Percentiles rank a stretch among this genome's conserved stretches.
Conservation (phyloP, 2,113 vertebrate species). For the Epinephelus cyanopodus region DNA sequence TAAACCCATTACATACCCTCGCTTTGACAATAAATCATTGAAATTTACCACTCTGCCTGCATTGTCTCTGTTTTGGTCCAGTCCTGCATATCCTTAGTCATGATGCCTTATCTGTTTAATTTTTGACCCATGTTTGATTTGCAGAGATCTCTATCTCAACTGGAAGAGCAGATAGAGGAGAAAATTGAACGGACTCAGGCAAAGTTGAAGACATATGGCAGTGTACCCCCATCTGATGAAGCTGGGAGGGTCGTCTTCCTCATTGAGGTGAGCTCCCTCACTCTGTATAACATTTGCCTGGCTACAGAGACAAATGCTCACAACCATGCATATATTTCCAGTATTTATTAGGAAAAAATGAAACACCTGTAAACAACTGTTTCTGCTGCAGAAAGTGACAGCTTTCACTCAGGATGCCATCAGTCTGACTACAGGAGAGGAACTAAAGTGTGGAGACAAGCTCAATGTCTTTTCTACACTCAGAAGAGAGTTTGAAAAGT, state of each 20-base stretch:
- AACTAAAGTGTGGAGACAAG: constrained; percentile 56
- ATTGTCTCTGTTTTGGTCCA: no score
- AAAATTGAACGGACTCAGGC: constrained; percentile 76
- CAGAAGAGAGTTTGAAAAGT: constrained; percentile 81
- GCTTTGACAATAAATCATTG: no score
- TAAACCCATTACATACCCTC: no score
- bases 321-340: not conserved
- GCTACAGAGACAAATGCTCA: not conserved
- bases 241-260: constrained; percentile 74
- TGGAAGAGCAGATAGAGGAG: constrained; percentile 81
- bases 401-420: constrained; percentile 83
- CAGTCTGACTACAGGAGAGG: constrained; percentile 83
- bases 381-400: constrained; percentile 85
- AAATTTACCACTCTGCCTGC: no score
- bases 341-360: not conserved
- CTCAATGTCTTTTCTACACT: constrained; percentile 84
- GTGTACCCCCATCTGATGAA: constrained; percentile 73
- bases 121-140: constrained; percentile 13
- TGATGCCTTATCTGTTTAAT: not conserved
- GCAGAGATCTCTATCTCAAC: constrained; percentile 80
- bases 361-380: not conserved
- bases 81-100: no score
- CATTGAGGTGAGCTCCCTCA: constrained; percentile 70
- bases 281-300: no score
- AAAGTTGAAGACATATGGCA: constrained; percentile 80